These are phyloP conservation scores for Hyposoter dolosus DNA, from an alignment of 2,888 invertebrate genomes.

Conservation along the genomic window DNA sequence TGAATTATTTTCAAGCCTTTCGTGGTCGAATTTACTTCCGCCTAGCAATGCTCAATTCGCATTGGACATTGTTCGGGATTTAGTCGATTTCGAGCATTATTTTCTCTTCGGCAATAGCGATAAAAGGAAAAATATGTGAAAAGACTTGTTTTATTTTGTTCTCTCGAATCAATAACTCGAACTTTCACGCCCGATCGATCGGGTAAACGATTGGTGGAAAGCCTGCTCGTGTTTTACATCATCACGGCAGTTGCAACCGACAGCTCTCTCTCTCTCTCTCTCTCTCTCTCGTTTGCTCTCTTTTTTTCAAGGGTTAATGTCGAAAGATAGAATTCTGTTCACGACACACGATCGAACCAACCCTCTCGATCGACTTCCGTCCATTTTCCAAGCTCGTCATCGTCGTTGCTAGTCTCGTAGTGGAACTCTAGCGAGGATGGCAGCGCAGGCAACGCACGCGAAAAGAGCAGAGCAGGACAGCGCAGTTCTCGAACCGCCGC, in stretches of 20 bases:
- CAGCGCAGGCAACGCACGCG: no score
- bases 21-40: neutral
- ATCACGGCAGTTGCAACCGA: slow-evolving; percentile 49
- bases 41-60: neutral
- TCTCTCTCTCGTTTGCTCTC: neutral
- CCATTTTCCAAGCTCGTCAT: slow-evolving; percentile 64
- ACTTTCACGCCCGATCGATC: slow-evolving; percentile 50
- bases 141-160: neutral
- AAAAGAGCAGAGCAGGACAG: slow-evolving; percentile 18
- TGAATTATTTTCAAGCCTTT: neutral
- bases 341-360: slow-evolving; percentile 49
- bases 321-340: slow-evolving; percentile 63
- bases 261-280: slow-evolving; percentile 14
- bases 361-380: slow-evolving; percentile 68
- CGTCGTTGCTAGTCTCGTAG: slow-evolving; percentile 24
- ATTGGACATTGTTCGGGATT: neutral
- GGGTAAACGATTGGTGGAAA: slow-evolving; percentile 5
- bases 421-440: slow-evolving; percentile 45
- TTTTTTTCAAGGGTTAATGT: slow-evolving; percentile 38
- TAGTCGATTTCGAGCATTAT: neutral
- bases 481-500: slow-evolving; percentile 36
- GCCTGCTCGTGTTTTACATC: slow-evolving; percentile 50
- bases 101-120: neutral
- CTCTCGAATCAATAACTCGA: slow-evolving; percentile 27
- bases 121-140: neutral